Evolutionary conservation across 2,113 vertebrate species (phyloP).

Genomic region (Nematolebias whitei): DNA sequence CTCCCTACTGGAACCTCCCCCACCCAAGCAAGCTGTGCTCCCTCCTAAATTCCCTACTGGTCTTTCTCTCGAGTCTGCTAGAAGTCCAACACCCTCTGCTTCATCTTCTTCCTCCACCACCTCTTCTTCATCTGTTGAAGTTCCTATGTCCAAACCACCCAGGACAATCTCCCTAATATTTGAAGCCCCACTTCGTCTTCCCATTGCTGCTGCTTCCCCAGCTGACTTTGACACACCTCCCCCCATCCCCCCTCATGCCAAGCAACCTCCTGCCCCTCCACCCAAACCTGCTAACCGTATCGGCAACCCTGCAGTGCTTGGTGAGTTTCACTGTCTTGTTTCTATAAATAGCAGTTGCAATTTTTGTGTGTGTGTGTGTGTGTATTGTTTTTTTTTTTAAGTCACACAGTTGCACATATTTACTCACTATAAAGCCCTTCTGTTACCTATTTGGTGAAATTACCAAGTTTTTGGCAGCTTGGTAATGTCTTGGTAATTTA

Average conservation of each 20-base stretch:
- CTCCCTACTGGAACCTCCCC: slow-evolving; percentile 55
- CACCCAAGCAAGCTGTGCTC: slow-evolving; percentile 83
- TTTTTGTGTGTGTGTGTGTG: too few species aligned
- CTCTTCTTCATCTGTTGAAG: slow-evolving; percentile 46
- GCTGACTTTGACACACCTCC: slow-evolving; percentile 24
- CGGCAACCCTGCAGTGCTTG: slow-evolving; percentile 85
- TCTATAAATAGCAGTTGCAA: too few species aligned
- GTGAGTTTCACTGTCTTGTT: slow-evolving; percentile 77
- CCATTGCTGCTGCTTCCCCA: slow-evolving; percentile 6
- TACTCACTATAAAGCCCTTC: too few species aligned
- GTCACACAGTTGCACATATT: too few species aligned
- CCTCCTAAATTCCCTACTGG: slow-evolving; percentile 85
- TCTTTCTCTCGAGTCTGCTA: slow-evolving; percentile 58
- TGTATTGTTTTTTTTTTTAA: too few species aligned
- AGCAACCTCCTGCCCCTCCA: slow-evolving; percentile 90
- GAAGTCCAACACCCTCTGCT: slow-evolving; percentile 37
- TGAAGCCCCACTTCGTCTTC: slow-evolving; percentile 63
- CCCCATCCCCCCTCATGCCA: slow-evolving; percentile 74
- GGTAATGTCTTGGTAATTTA: too few species aligned
- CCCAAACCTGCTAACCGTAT: slow-evolving; percentile 93
- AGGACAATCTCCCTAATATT: slow-evolving; percentile 72
- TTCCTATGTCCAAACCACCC: slow-evolving; percentile 70
- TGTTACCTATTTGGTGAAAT: too few species aligned
- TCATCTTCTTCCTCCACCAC: slow-evolving; percentile 64
- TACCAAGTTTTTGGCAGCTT: too few species aligned